phyloP scores from a whole-genome alignment of 2,888 invertebrate genomes.

The Heteropelma amictum region DNA sequence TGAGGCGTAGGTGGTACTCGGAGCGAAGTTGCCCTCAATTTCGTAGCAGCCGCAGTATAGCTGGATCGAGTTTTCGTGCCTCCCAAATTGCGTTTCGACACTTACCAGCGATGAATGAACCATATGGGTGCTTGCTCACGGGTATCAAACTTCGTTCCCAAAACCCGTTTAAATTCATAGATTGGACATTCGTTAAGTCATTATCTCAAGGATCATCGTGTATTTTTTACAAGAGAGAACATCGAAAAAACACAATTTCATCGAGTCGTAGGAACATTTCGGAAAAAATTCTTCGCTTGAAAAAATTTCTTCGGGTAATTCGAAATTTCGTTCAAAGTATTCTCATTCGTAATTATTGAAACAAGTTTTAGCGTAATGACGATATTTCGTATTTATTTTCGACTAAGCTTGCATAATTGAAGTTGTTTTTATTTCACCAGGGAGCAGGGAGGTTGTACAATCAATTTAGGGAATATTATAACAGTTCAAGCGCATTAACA shows the following conservation, averaged over 20 bases:
- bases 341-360: too few species aligned
- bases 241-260: too few species aligned
- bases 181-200: neutral
- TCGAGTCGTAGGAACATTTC: too few species aligned
- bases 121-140: too few species aligned
- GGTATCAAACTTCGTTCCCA: neutral
- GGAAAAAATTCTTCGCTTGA: too few species aligned
- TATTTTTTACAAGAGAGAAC: too few species aligned
- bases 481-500: neutral
- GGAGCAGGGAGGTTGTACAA: neutral
- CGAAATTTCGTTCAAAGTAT: too few species aligned
- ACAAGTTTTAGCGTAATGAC: too few species aligned
- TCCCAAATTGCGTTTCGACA: slow-evolving; percentile 36
- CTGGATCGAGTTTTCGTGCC: slow-evolving; percentile 53
- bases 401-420: too few species aligned
- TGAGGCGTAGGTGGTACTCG: slow-evolving; percentile 51
- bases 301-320: too few species aligned
- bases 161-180: neutral
- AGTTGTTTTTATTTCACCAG: too few species aligned
- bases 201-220: neutral
- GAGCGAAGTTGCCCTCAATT: slow-evolving; percentile 54
- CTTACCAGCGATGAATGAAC: slow-evolving; percentile 55
- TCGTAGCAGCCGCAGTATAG: slow-evolving; percentile 44
- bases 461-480: neutral
- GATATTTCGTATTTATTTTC: too few species aligned